phyloP scores from a whole-genome alignment of 2,797 vertebrate genomes.

The Darevskia mixta region DNA sequence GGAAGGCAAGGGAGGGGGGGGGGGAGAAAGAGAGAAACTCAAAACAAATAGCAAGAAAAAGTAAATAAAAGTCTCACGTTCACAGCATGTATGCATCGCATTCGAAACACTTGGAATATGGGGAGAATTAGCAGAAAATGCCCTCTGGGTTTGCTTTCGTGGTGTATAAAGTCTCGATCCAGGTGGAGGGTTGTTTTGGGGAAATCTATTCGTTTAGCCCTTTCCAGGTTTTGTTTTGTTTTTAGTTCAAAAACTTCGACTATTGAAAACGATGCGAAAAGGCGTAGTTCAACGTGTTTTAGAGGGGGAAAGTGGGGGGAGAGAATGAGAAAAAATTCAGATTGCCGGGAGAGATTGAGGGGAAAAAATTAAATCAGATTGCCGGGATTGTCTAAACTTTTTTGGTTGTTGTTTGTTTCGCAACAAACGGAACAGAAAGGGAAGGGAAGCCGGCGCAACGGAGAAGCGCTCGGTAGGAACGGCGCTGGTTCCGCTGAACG shows the following conservation, averaged over 20 bases:
- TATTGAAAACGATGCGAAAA: background rate
- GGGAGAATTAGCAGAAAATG: background rate
- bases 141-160: background rate
- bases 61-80: no score
- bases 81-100: background rate
- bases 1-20: background rate
- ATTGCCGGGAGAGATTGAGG: conserved; percentile 39
- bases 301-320: no score
- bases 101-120: background rate
- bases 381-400: conserved; percentile 35
- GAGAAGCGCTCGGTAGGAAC: conserved; percentile 8
- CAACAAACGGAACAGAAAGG: background rate
- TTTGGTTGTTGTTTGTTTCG: conserved; percentile 34
- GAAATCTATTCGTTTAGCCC: background rate
- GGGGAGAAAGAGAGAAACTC: no score
- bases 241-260: background rate
- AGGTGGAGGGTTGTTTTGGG: background rate
- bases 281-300: conserved; percentile 1
- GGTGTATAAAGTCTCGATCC: background rate
- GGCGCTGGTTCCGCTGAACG: conserved; percentile 29
- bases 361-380: conserved; percentile 21
- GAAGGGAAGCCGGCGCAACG: background rate
- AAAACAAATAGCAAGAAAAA: no score
- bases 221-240: background rate
- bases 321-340: conserved; percentile 28